Base-by-base conservation (phyloP, 2,888 invertebrate species). In the Mythimna ferrago region DNA sequence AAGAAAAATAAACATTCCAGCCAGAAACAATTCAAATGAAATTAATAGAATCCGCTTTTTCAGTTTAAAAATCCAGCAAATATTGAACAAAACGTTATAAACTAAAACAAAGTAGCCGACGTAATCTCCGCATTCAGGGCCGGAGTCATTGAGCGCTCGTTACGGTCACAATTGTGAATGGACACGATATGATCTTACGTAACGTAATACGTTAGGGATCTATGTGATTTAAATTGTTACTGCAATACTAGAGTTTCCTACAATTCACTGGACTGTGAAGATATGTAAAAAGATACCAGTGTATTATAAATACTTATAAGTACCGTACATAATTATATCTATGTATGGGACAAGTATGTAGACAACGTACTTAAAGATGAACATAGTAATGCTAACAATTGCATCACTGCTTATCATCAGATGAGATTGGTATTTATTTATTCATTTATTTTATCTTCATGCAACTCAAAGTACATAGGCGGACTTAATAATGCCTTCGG, bases 121-220 rank as follows among this genome's bases (percentile, higher is more conserved):
- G 72, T 81, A 86, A 86, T 84, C 82, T 82, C 66, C 68, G 66
- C 64, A 73, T 9, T 86, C 87, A 87, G 80, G 87, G 87, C 73
- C 87, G 77, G 51, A 85, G 70, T 86, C 83, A 87, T 87, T 87
- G 88, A 84, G 83, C 61, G 73, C 71, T 84, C 57, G 87, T 87
- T 87, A 84, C 71, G 67, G 54, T 56, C 81, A 66, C 83, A 86
- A 87, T 87, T 86, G 86, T 84, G 78, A 87, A 87, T 81, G 77
- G 58, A 75, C 78, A 78, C 76, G 76, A 75, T 75, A 75, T 68
- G 58, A 75, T 74, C 70, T 83, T 80, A 80, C 67, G 80, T 80
- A 83, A 83, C 35, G 48, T 53, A 64, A 79, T 73, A 83, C 69
- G 80, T 32, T 67, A 61, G 75, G 57, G 75, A 70, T 44, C 75